Conservation (phyloP, 2,113 vertebrate species). For the Dipodomys ordii region DNA sequence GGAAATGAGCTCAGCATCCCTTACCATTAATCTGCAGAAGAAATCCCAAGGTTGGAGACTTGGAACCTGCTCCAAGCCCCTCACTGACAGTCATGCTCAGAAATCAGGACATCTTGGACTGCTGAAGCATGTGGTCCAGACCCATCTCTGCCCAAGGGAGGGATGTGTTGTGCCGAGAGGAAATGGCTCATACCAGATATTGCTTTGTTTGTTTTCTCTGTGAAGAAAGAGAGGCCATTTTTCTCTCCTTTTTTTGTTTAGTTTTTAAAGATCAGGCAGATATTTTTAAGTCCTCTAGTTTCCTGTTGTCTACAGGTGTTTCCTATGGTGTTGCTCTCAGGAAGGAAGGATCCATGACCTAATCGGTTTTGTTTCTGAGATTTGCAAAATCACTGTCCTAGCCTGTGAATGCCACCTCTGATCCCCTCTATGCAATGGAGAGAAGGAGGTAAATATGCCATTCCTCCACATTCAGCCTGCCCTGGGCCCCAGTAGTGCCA, state of each 20-base stretch:
- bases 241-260: constrained; percentile 57
- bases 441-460: accelerated
- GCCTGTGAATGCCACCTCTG: not conserved
- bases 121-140: not conserved
- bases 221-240: constrained; percentile 45
- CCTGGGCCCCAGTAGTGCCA: accelerated
- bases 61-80: not conserved
- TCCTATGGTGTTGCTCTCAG: constrained; percentile 59
- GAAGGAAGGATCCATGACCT: not conserved
- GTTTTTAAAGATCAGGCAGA: constrained; percentile 49
- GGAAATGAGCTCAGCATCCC: constrained; percentile 53
- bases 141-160: not conserved
- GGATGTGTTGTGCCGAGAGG: constrained; percentile 23
- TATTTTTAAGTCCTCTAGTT: constrained; percentile 72
- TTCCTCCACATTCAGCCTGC: too few species aligned
- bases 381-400: not conserved
- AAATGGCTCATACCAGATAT: constrained; percentile 68
- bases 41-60: not conserved
- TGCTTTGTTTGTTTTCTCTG: constrained; percentile 63
- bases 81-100: not conserved
- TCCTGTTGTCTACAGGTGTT: constrained; percentile 74
- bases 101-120: not conserved
- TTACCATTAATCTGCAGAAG: not conserved
- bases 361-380: constrained; percentile 19
- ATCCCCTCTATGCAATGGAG: not conserved